A percentile compares a stretch with the other conserved stretches of the same genome.
Evolutionary conservation across 2,113 vertebrate genomes (phyloP).

Genomic region (Anhinga rufa): DNA sequence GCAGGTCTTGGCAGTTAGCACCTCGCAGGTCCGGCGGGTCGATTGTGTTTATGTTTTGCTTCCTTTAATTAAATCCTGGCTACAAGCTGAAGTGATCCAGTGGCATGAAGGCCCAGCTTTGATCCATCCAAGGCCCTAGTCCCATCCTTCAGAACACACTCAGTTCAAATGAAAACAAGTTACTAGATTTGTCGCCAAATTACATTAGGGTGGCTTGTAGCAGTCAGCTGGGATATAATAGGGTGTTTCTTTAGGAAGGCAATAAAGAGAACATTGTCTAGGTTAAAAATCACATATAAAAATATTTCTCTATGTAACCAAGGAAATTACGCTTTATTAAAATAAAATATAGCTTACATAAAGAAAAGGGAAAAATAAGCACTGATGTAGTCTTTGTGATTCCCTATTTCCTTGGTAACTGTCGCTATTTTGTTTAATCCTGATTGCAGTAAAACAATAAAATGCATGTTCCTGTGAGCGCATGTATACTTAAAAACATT

Average conservation of each 20-base stretch:
- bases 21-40: not conserved
- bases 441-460: not conserved
- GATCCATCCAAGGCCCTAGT: not conserved
- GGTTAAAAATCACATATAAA: conserved; percentile 16
- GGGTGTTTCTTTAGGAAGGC: conserved; percentile 18
- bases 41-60: not conserved
- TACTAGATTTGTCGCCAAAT: conserved; percentile 37
- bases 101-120: conserved; percentile 17
- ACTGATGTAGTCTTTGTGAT: not conserved
- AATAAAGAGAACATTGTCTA: conserved; percentile 46
- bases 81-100: not conserved
- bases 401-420: conserved; percentile 6
- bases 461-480: not conserved
- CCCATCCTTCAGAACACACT: not conserved
- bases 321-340: conserved; percentile 21
- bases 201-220: not conserved
- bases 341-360: not conserved
- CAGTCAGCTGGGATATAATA: conserved; percentile 14
- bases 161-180: conserved; percentile 15
- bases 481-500: not conserved
- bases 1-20: not conserved
- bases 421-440: not conserved
- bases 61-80: conserved; percentile 27
- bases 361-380: not conserved
- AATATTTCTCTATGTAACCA: conserved; percentile 3